Evolutionary conservation across 2,888 invertebrate genomes (phyloP).

Genomic region (Thelaira solivaga): DNA sequence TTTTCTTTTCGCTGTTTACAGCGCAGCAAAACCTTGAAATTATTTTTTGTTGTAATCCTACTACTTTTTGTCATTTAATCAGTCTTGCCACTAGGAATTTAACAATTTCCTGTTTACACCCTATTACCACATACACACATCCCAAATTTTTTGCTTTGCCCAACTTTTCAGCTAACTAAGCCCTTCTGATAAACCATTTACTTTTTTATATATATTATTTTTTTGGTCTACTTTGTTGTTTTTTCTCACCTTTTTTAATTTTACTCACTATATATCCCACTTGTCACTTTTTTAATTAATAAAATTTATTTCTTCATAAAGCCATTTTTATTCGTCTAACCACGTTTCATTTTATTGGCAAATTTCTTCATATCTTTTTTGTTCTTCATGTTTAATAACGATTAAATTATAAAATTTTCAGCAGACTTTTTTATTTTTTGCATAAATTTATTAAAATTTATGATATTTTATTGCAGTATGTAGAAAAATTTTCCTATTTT

Average conservation of each 20-base stretch:
- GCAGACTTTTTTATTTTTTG: conserved; percentile 34
- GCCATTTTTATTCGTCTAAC: conserved; percentile 45
- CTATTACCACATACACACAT: background rate
- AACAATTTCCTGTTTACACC: conserved; percentile 15
- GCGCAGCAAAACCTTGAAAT: conserved; percentile 71
- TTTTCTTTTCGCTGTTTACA: conserved; percentile 64
- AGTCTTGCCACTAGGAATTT: conserved; percentile 60
- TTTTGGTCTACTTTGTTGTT: conserved; percentile 37
- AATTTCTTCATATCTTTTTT: conserved; percentile 27
- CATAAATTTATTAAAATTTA: conserved; percentile 39
- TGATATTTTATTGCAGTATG: conserved; percentile 33
- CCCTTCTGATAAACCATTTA: conserved; percentile 46
- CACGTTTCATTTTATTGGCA: conserved; percentile 53
- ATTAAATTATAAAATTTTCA: conserved; percentile 13
- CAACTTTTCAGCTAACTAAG: background rate
- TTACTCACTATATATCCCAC: conserved; percentile 41
- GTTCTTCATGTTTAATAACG: conserved; percentile 40
- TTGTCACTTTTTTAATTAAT: conserved; percentile 47
- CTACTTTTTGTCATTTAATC: conserved; percentile 37
- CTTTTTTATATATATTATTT: background rate
- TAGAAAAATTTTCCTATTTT: conserved; percentile 54
- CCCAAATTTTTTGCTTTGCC: background rate
- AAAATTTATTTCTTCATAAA: conserved; percentile 38
- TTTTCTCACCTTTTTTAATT: conserved; percentile 23
- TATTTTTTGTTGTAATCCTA: conserved; percentile 64